Evolutionary conservation across 2,888 invertebrate genomes (phyloP).

Genomic region (Diarsia rubi): DNA sequence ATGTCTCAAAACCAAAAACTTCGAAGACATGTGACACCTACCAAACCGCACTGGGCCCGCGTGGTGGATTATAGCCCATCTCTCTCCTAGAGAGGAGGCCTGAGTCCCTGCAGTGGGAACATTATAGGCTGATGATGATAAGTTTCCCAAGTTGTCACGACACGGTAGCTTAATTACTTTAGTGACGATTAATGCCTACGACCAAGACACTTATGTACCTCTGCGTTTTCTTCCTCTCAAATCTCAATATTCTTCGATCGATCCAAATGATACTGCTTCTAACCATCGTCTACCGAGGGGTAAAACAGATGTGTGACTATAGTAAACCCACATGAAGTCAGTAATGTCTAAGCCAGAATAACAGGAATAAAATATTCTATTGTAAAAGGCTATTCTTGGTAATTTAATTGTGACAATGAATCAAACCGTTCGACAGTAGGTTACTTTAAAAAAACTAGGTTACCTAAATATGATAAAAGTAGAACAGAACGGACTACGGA

Average conservation of each 20-base stretch:
- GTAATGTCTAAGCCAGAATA: background rate
- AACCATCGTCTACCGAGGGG: background rate
- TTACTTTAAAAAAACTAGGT: background rate
- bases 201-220: background rate
- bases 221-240: background rate
- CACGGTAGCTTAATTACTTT: no score
- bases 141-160: background rate
- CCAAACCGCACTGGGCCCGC: no score
- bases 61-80: no score
- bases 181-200: no score
- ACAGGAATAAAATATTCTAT: background rate
- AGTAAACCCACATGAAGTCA: background rate
- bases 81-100: no score
- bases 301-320: background rate
- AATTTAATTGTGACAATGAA: background rate
- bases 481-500: background rate
- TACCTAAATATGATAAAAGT: background rate
- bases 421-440: background rate
- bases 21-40: no score
- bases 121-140: no score
- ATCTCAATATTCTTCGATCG: background rate
- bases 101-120: no score
- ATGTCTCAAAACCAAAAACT: no score
- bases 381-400: background rate
- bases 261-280: background rate